phyloP scores from a whole-genome alignment of 2,888 invertebrate species.

The Cerceris ruficornis region DNA sequence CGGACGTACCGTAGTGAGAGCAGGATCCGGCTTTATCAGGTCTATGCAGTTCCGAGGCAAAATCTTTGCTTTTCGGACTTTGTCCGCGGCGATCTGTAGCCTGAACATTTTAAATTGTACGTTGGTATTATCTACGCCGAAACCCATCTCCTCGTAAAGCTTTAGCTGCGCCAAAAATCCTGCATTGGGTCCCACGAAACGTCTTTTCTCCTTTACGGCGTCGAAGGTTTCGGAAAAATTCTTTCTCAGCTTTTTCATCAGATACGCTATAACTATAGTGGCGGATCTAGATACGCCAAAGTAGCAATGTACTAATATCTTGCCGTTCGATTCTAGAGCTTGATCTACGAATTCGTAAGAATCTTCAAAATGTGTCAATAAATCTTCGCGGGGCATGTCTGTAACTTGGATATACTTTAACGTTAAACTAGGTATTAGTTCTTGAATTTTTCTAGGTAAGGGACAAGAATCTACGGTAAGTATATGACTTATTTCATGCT shows the following conservation, averaged over 20 bases:
- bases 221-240: slow-evolving; percentile 89
- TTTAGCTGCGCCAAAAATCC: slow-evolving; percentile 92
- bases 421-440: slow-evolving; percentile 85
- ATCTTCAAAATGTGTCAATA: slow-evolving; percentile 90
- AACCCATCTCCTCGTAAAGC: slow-evolving; percentile 91
- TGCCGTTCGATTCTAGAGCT: slow-evolving; percentile 86
- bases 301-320: slow-evolving; percentile 94
- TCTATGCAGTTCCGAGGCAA: slow-evolving; percentile 90
- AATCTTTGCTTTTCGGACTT: slow-evolving; percentile 91
- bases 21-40: slow-evolving; percentile 91
- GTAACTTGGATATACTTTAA: slow-evolving; percentile 91
- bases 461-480: slow-evolving; percentile 93
- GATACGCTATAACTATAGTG: slow-evolving; percentile 91
- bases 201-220: slow-evolving; percentile 87
- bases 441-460: slow-evolving; percentile 88
- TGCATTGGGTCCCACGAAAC: slow-evolving; percentile 89
- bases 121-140: slow-evolving; percentile 87
- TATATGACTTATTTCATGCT: slow-evolving; percentile 88
- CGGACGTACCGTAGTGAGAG: slow-evolving; percentile 88
- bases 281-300: slow-evolving; percentile 96
- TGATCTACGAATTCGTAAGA: slow-evolving; percentile 89
- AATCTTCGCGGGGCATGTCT: slow-evolving; percentile 92
- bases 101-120: slow-evolving; percentile 89
- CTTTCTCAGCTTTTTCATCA: slow-evolving; percentile 93
- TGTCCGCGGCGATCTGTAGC: slow-evolving; percentile 90